Evolutionary conservation across 2,113 vertebrate species (phyloP), one percentile per base, ranked within the genome.

Genomic region (Eulemur rufifrons): DNA sequence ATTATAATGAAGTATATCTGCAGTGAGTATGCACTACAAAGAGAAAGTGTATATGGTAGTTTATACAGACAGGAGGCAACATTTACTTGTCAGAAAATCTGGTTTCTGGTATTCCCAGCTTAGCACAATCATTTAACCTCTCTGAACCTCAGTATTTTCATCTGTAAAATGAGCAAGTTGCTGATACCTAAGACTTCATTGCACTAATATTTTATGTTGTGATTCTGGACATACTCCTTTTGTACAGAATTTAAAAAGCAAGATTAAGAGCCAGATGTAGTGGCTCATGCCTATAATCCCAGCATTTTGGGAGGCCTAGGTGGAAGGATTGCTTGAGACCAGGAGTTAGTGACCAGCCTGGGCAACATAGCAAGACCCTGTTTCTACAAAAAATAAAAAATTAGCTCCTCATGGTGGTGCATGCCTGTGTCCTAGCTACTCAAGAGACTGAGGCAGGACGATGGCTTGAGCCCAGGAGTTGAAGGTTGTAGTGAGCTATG

Each of bases 201-300:
- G 56, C 34, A 47, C 23, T 96, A 29, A 80, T 66, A 54, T 80
- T 95, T 89, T 59, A 47, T 86, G 2, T 74, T 95, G 77, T 94
- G n/a, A 61, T 68, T 78, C 47, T 91, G 11, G 23, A 78, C 20
- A 45, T 80, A 29, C 0, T 90, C 14, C 37, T 95, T 90, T 91
- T 47, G 50, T 64, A 61, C 59, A 59, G 45, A 91, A 63, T 94
- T 89, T 94, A 15, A 96, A 96, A 94, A 74, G 71, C 56, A 95
- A 93, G 37, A 83, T 84, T 63, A 63, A 63, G 10, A 25, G 61
- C 10, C 61, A 63, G 61, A 11, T 63, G 11, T 5, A 29, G 27
- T 63, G 25, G 61, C 61, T 63, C 25, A 29, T 29, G 25, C 27
- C 25, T 63, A 29, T 63, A 63, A 29, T 63, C 61, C 27, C 61